Percentiles rank a stretch among this genome's conserved stretches.
phyloP scores from a whole-genome alignment of 2,888 invertebrate species.

The Drosophila lacicola region DNA sequence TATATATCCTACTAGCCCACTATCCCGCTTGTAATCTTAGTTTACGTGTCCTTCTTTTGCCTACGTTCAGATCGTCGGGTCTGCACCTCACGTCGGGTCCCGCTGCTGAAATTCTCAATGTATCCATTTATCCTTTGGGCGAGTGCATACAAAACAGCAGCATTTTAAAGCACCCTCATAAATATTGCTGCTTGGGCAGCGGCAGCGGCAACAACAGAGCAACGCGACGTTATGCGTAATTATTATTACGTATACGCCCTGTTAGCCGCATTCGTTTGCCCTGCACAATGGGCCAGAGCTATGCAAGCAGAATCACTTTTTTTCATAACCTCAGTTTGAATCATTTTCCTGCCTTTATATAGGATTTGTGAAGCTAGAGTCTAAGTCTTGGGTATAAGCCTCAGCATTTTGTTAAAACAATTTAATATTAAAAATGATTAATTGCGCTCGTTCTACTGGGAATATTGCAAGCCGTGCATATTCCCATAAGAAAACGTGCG shows the following conservation, averaged over 20 bases:
- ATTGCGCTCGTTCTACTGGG: no score
- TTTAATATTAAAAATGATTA: no score
- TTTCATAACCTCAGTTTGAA: no score
- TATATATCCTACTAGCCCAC: no score
- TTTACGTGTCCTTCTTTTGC: no score
- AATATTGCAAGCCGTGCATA: no score
- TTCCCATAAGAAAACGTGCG: no score
- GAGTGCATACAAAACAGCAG: slow-evolving; percentile 23
- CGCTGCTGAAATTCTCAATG: not conserved
- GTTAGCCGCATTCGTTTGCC: slow-evolving; percentile 13
- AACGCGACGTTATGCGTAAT: slow-evolving; percentile 55
- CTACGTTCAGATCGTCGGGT: not conserved
- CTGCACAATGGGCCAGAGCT: slow-evolving; percentile 26
- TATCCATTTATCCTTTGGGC: slow-evolving; percentile 26
- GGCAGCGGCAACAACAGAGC: slow-evolving; percentile 10
- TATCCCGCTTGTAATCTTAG: no score
- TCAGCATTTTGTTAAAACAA: no score
- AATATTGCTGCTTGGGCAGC: slow-evolving; percentile 51
- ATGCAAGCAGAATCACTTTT: not conserved
- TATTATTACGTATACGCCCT: slow-evolving; percentile 75
- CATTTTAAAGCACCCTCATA: slow-evolving; percentile 59
- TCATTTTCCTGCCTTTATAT: no score
- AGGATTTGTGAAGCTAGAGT: no score
- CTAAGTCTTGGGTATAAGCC: no score
- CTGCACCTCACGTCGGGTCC: not conserved